phyloP scores from a whole-genome alignment of 92 coral and sea anemone species.

The Nematostella vectensis region DNA sequence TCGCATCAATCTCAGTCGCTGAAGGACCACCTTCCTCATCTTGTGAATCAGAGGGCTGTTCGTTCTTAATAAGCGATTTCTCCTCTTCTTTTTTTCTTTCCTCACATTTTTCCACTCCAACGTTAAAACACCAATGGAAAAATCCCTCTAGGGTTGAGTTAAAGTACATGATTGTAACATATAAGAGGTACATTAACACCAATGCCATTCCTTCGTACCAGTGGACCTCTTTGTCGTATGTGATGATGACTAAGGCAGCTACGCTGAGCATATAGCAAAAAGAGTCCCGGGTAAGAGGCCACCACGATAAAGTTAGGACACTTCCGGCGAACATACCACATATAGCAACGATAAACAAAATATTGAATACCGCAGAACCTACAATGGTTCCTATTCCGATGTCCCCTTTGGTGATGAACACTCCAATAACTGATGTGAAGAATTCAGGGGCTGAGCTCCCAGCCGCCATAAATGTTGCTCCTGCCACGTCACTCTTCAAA shows the following conservation, averaged over 20 bases:
- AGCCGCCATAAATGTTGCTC: constrained; percentile 86
- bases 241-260: constrained; percentile 48
- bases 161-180: constrained; percentile 58
- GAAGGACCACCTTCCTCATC: constrained; percentile 1
- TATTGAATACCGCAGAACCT: constrained; percentile 68
- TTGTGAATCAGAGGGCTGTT: constrained; percentile 1
- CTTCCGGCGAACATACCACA: constrained; percentile 63
- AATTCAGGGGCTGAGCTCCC: constrained; percentile 77
- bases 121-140: constrained; percentile 13
- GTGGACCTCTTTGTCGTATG: constrained; percentile 53
- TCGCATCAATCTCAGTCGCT: constrained; percentile 36
- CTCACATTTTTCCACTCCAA: constrained; percentile 3
- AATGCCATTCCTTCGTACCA: constrained; percentile 74
- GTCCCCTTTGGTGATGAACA: constrained; percentile 72
- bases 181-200: constrained; percentile 48
- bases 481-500: constrained; percentile 59
- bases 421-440: constrained; percentile 70
- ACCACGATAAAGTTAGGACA: constrained; percentile 43
- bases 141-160: constrained; percentile 28
- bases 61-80: constrained; percentile 9
- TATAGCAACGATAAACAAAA: constrained; percentile 56
- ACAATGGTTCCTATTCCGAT: constrained; percentile 74
- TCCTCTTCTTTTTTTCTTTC: constrained; percentile 20
- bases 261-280: constrained; percentile 43
- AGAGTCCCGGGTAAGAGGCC: constrained; percentile 74